Base-by-base conservation (phyloP, 2,797 vertebrate genomes). In the Xenopus petersii region DNA sequence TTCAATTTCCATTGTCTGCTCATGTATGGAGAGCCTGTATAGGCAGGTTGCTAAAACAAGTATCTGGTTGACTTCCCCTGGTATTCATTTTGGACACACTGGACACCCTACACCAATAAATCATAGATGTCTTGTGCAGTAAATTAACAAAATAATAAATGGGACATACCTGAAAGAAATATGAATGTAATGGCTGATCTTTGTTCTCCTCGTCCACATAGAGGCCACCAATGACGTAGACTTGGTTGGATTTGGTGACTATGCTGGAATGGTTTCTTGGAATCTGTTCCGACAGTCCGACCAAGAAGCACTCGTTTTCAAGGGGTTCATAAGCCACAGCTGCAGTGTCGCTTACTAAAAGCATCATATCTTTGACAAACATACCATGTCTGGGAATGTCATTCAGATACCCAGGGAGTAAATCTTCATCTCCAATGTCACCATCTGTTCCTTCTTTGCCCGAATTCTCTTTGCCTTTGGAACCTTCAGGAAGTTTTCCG, bases 121-220 rank as follows among this genome's bases (percentile, higher is more conserved):
- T 9, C 0, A 42, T 42, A 6, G 36, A 42, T 42, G 36, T 9
- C 5, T 17, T 17, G 8, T 56, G 7, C 54, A 56, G 15, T 56
- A 56, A 56, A 56, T 15, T 15, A 16, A 56, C 13, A 56, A 5
- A 56, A 56, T 5, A 26, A 0, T 26, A 17, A 36, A 65, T 5
- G 26, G 16, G 9, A 70, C 76, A 15, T 94, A 99, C 98, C 97
- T 99, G 94, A 83, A 95, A 99, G 81, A 96, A 93, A 82, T 99
- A 99, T 5, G 97, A 98, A 82, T 99, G 96, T 80, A 98, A 83
- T 2, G 95, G 94, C 7, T 89, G 90, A 71, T 96, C 95, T 84
- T 95, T 95, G 79, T 95, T 93, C 68, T 99, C 98, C 12, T 99
- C 98, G 66, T 99, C 96, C 73, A 97, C 92, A 80, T 98, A 98